Base-by-base conservation (phyloP, 2,888 invertebrate genomes). In the Synanthedon andrenaeformis region DNA sequence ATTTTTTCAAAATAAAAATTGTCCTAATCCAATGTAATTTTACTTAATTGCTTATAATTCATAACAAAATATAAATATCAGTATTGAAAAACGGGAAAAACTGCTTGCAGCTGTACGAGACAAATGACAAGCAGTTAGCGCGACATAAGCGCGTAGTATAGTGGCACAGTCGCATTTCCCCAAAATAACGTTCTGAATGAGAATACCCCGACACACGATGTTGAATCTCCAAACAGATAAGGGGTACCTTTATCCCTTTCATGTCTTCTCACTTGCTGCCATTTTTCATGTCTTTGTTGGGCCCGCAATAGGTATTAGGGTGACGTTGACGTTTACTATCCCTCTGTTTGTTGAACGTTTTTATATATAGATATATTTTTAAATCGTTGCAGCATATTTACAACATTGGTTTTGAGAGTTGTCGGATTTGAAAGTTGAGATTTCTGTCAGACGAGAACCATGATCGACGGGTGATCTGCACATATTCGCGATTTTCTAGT, bases 261-360 rank as follows among this genome's bases (percentile, higher is more conserved):
- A 78, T 72, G 79, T 71, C 72, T 67, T 57, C 67, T 74, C 74
- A 73, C 72, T 71, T 68, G 69, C 73, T 70, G 75, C 81, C 82
- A 84, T 85, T 85, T 84, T 82, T 84, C 83, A 84, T 74, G 79
- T 70, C 82, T 82, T 85, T 82, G 84, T 84, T 79, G 76, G 68
- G 66, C 63, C 59, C 66, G 70, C 70, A 73, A 71, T 77, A 79
- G 76, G 76, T 74, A 77, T 79, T 73, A 79, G 79, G 79, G 81
- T 73, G 77, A 70, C 73, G 57, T 49, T 57, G 58, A 56, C 55
- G 56, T 53, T 55, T 57, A 55, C 53, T 56, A 54, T 56, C 52
- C 51, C 54, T 56, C 54, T 53, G 51, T 51, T 41, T 51, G 28
- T 28, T 13, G 51, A 35, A n/a, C 17, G 13, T n/a, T 51, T 51